A percentile compares a stretch with the other conserved stretches of the same genome.
These are phyloP conservation scores for Sacculina carcini DNA, from an alignment of 2,888 invertebrate species.

Conservation along the genomic window DNA sequence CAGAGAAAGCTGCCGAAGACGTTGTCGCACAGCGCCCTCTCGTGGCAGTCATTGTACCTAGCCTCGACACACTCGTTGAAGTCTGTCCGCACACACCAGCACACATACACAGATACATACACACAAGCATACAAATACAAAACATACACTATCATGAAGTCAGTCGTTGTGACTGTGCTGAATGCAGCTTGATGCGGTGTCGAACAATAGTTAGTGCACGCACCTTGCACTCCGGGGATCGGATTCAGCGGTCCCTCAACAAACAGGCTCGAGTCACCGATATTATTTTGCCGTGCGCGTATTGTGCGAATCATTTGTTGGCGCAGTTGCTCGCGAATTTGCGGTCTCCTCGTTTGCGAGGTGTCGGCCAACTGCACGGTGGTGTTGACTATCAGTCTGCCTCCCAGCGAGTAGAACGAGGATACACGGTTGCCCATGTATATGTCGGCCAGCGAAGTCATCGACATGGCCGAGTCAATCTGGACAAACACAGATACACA, in stretches of 20 bases:
- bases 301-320: slow-evolving; percentile 59
- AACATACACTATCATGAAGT: neutral
- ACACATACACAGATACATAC: neutral
- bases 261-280: slow-evolving; percentile 59
- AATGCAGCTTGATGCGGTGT: slow-evolving; percentile 8
- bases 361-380: slow-evolving; percentile 55
- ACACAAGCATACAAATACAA: neutral
- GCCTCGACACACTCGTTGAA: slow-evolving; percentile 57
- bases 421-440: slow-evolving; percentile 57
- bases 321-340: slow-evolving; percentile 47
- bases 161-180: slow-evolving; percentile 5
- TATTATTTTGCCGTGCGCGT: slow-evolving; percentile 53
- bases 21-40: slow-evolving; percentile 47
- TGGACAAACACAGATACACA: slow-evolving; percentile 20
- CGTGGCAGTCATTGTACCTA: slow-evolving; percentile 61
- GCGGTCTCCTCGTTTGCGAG: slow-evolving; percentile 36
- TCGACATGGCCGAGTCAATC: slow-evolving; percentile 73
- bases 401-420: slow-evolving; percentile 42
- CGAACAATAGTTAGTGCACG: neutral
- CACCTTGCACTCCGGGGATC: slow-evolving; percentile 42
- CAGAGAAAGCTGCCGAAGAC: slow-evolving; percentile 60
- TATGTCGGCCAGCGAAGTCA: slow-evolving; percentile 68
- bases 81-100: slow-evolving; percentile 28
- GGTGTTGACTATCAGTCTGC: slow-evolving; percentile 50
- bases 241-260: slow-evolving; percentile 56